Evolutionary conservation across 2,113 vertebrate genomes (phyloP), one percentile per base, ranked within the genome.

Genomic region (Geothlypis trichas): DNA sequence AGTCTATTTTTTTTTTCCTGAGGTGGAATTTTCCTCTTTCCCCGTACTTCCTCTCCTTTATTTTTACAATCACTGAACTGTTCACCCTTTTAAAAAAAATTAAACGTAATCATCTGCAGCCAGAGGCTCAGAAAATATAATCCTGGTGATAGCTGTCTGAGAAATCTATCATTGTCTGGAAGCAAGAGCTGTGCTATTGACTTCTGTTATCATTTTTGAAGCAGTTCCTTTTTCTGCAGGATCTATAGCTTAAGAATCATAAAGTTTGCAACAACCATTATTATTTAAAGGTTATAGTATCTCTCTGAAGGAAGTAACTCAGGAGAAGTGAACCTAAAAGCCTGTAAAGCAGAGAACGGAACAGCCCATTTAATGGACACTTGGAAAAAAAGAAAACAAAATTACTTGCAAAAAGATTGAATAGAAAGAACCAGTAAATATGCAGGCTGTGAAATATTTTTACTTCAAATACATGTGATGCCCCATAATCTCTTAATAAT

Each of bases 51-150:
- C 22, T 73, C 44, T 90, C 17, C 20, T 84, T 85, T 76, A 63
- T 69, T 87, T 83, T 82, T 87, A 54, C 42, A 91, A 66, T 79
- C 54, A 55, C 16, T 76, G 61, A 84, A 77, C 18, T 58, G 11
- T 62, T 87, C 42, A 87, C 11, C 37, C 9, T 57, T 57, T 46
- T 13, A 23, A 57, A 83, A 62, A 47, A 69, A 54, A 35, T 35
- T 39, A 9, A 35, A 73, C 54, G 19, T 42, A 73, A 77, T 80
- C 41, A 73, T 21, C 75, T 90, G 20, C 22, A 83, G n/a, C 58
- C 75, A 95, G 78, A 85, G 24, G 33, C 51, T 95, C 35, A 90
- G 90, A 87, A 90, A 86, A 91, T 57, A 30, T 21, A 77, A 73
- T 92, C 69, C 19, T 55, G 59, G 19, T 74, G 65, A 73, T 49